Evolutionary conservation across 1,140 invertebrate species (phyloP).

Genomic region (Stratiolaelaps scimitus): DNA sequence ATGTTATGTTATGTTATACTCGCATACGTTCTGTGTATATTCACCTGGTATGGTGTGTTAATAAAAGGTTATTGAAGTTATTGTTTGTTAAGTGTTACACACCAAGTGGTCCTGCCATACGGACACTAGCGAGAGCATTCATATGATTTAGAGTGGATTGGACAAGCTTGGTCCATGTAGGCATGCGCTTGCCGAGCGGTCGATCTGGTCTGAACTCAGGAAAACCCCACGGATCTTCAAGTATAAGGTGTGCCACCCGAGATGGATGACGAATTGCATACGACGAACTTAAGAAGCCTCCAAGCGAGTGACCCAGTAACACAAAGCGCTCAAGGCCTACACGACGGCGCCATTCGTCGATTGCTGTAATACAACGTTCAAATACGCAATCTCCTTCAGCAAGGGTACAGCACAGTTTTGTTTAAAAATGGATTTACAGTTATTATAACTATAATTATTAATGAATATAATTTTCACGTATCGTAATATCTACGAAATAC

Average conservation of each 20-base stretch:
- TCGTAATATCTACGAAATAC: no score
- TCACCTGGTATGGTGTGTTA: no score
- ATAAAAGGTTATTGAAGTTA: no score
- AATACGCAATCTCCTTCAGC: no score
- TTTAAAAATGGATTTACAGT: no score
- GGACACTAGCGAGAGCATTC: constrained; percentile 79
- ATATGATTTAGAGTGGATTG: constrained; percentile 59
- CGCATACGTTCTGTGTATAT: no score
- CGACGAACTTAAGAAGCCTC: constrained; percentile 80
- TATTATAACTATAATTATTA: no score
- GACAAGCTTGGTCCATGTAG: constrained; percentile 62
- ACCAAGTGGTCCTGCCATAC: constrained; percentile 72
- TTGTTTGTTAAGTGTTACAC: no score
- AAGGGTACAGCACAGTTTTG: no score
- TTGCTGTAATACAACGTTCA: constrained; percentile 36
- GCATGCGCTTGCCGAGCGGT: constrained; percentile 48
- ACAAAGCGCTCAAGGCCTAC: constrained; percentile 79
- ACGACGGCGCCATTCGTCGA: constrained; percentile 84
- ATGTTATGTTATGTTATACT: no score
- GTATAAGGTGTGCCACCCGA: constrained; percentile 71
- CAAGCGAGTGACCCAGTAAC: constrained; percentile 87
- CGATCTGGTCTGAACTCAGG: constrained; percentile 48
- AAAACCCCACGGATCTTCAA: constrained; percentile 96
- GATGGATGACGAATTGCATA: constrained; percentile 73
- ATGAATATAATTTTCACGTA: no score